These are phyloP conservation scores for Toxostoma redivivum DNA, from an alignment of 2,113 vertebrate species.

Conservation along the genomic window DNA sequence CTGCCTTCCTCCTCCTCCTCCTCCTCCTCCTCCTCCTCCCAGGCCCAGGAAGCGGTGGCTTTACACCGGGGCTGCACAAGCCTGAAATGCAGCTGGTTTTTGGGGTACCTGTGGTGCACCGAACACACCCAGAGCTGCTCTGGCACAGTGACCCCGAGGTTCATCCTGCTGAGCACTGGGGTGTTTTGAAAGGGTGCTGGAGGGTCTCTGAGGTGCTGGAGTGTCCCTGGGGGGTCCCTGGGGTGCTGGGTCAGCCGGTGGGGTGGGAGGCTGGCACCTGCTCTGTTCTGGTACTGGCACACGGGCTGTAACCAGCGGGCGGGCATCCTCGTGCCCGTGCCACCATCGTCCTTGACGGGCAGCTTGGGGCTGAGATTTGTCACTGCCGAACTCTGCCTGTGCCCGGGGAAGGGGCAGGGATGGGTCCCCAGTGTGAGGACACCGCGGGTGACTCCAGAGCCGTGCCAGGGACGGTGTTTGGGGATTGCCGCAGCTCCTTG, in stretches of 20 bases:
- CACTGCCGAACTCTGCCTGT: not conserved
- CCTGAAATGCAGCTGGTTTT: not conserved
- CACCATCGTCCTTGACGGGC: not conserved
- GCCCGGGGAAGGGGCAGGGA: not conserved
- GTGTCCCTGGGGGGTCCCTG: not conserved
- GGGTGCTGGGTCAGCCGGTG: rapidly evolving
- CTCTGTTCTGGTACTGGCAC: not conserved
- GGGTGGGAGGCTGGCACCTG: not conserved
- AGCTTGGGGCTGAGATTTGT: not conserved
- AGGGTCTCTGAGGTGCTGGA: not conserved
- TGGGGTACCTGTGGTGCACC: not conserved
- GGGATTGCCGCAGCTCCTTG: not conserved
- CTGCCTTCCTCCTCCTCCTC: not conserved
- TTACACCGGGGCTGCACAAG: not conserved
- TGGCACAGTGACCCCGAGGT: rapidly evolving
- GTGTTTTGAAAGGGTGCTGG: not conserved
- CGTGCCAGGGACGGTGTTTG: rapidly evolving
- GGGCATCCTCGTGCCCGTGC: rapidly evolving
- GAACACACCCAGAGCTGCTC: not conserved
- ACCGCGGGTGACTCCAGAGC: not conserved
- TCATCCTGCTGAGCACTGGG: not conserved
- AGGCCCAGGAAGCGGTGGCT: rapidly evolving
- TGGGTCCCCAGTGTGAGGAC: rapidly evolving
- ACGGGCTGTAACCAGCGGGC: rapidly evolving
- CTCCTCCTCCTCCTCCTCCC: not conserved